Evolutionary conservation across 2,888 invertebrate species (phyloP), one percentile per base, ranked within the genome.

Genomic region (Drepanosiphum platanoidis): DNA sequence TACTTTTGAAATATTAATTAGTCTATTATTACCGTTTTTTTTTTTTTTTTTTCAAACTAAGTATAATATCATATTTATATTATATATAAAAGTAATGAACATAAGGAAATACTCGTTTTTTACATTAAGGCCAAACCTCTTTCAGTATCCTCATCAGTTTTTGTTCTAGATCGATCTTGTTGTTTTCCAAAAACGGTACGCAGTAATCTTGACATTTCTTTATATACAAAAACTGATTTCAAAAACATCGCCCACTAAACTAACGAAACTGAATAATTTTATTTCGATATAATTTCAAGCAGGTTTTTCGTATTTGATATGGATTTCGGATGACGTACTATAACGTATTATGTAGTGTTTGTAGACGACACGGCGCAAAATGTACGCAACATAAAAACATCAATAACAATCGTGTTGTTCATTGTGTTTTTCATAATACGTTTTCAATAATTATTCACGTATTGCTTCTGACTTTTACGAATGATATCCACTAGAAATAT

Each of bases 1-100:
- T 46, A 22, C 74, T 32, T 74, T 74, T 46, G 46, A 74, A 74
- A 46, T 46, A 74, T 74, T n/a, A n/a, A n/a, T 74, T 30, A 74
- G 30, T 32, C 11, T 27, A 30, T 42, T 30, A 30, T 30, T 42
- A 72, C 30, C 0, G 72, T 46, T 72, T n/a, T n/a, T n/a, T n/a
- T n/a, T n/a, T n/a, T n/a, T 32, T 30, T 30, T 32, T 32, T 74
- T 32, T 74, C 4, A 74, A 32, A 52, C 46, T 46, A 46, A 22
- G 30, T 42, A 30, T 13, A 27, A 30, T 27, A 27, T 7, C 58
- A 58, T 58, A 30, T 61, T 18, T 64, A 61, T 42, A 72, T 46
- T 18, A 72, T 30, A 9, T 27, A 27, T 39, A 71, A 8, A 27
- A 2, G n/a, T n/a, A n/a, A 52, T 52, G 39, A 7, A 52, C 22